Conservation (phyloP, 2,888 invertebrate species). For the Tinea trinotella region DNA sequence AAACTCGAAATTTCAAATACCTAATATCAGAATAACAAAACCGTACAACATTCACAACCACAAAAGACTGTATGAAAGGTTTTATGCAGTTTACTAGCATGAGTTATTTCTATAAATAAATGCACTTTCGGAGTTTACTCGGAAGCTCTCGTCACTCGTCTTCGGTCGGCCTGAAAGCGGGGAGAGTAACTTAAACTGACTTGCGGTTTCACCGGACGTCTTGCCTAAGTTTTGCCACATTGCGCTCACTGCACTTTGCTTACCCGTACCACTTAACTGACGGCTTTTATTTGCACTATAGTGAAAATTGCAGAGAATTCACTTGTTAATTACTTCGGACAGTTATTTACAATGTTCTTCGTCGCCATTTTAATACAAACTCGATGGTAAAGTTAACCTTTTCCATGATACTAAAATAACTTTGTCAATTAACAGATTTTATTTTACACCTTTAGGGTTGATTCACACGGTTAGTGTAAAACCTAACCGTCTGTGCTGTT, state of each 20-base stretch:
- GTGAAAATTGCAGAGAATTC: conserved; percentile 14
- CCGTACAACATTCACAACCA: too few species aligned
- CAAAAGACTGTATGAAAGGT: too few species aligned
- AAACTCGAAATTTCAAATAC: too few species aligned
- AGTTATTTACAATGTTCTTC: not conserved
- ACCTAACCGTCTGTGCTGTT: too few species aligned
- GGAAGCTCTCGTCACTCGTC: conserved; percentile 3
- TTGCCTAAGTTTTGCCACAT: conserved; percentile 17
- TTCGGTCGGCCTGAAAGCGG: conserved; percentile 12
- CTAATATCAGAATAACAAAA: too few species aligned
- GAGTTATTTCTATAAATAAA: conserved; percentile 7
- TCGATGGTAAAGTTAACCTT: too few species aligned
- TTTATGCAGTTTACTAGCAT: too few species aligned
- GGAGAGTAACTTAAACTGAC: not conserved
- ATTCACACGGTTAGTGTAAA: too few species aligned
- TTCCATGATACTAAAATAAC: too few species aligned
- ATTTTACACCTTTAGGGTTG: not conserved
- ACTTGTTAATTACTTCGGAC: conserved; percentile 14
- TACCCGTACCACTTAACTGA: conserved; percentile 12
- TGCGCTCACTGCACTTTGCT: conserved; percentile 7
- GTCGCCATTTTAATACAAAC: not conserved
- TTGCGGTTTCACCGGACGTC: conserved; percentile 12
- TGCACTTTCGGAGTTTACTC: not conserved
- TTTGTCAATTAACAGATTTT: not conserved
- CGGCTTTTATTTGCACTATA: conserved; percentile 15